A percentile compares a stretch with the other conserved stretches of the same genome.
These are phyloP conservation scores for Eledona agricola DNA, from an alignment of 2,888 invertebrate species.

Conservation along the genomic window DNA sequence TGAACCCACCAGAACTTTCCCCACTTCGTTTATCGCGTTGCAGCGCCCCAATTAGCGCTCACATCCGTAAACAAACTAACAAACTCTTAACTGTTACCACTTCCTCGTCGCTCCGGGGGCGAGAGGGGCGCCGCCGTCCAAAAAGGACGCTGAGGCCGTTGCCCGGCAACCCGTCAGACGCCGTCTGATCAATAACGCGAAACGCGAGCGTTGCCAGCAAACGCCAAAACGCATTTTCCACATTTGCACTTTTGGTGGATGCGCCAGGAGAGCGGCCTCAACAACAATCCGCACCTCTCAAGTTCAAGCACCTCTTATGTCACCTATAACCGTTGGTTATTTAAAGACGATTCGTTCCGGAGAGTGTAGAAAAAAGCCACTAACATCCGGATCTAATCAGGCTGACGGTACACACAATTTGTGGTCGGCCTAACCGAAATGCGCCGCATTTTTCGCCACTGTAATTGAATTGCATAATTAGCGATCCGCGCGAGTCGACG, in stretches of 20 bases:
- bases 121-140: slow-evolving; percentile 22
- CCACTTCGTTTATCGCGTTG: too few species aligned
- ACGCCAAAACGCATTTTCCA: slow-evolving; percentile 26
- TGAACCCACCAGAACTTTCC: neutral
- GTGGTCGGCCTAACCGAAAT: slow-evolving; percentile 20
- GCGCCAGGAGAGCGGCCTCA: slow-evolving; percentile 16
- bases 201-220: slow-evolving; percentile 40
- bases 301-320: slow-evolving; percentile 24
- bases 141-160: slow-evolving; percentile 47
- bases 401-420: slow-evolving; percentile 28
- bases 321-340: slow-evolving; percentile 16
- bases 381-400: slow-evolving; percentile 24
- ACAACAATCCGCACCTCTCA: neutral
- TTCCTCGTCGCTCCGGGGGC: slow-evolving; percentile 5
- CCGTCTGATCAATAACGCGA: slow-evolving; percentile 57
- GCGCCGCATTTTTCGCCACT: slow-evolving; percentile 7
- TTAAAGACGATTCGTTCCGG: slow-evolving; percentile 21
- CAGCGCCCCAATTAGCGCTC: slow-evolving; percentile 7
- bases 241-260: slow-evolving; percentile 30
- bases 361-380: slow-evolving; percentile 11
- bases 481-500: slow-evolving; percentile 1
- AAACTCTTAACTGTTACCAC: slow-evolving; percentile 13
- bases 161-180: slow-evolving; percentile 58
- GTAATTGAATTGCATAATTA: slow-evolving; percentile 22
- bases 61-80: slow-evolving; percentile 19